These are phyloP conservation scores for Caenorhabditis angaria DNA, from an alignment of 2,888 invertebrate species.

Conservation along the genomic window DNA sequence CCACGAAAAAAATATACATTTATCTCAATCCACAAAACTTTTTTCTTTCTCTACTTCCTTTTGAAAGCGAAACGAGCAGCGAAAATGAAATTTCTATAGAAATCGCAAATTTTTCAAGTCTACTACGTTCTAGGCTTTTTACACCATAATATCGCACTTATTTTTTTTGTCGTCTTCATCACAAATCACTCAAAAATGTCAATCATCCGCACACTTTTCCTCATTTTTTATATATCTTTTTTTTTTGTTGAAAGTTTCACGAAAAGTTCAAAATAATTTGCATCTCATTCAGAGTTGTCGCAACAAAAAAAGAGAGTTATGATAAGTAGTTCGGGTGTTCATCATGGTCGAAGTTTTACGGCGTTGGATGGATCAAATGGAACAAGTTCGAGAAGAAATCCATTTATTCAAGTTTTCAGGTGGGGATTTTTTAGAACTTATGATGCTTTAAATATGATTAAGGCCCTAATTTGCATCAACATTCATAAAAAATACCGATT, in stretches of 20 bases:
- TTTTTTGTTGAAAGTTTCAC: not conserved
- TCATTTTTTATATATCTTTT: not conserved
- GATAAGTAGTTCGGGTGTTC: slow-evolving; percentile 7
- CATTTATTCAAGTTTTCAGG: slow-evolving; percentile 36
- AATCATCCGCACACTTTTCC: slow-evolving; percentile 35
- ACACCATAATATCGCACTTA: not conserved
- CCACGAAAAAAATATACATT: too few species aligned
- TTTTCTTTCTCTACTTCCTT: not conserved
- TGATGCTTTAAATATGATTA: not conserved
- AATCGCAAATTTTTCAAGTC: not conserved
- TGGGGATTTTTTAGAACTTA: not conserved
- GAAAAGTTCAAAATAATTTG: slow-evolving; percentile 3
- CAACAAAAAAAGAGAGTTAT: slow-evolving; percentile 10
- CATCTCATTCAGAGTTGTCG: not conserved
- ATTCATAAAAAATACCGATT: too few species aligned
- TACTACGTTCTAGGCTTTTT: not conserved
- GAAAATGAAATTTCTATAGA: not conserved
- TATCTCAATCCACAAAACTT: not conserved
- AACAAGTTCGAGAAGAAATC: slow-evolving; percentile 38
- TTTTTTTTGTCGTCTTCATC: not conserved
- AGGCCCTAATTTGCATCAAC: too few species aligned
- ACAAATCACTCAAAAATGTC: slow-evolving; percentile 11
- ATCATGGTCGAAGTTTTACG: slow-evolving; percentile 33
- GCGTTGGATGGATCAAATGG: slow-evolving; percentile 40
- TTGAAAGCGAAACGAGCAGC: not conserved